phyloP scores from a whole-genome alignment of 1,140 invertebrate genomes.

The Halictus rubicundus region DNA sequence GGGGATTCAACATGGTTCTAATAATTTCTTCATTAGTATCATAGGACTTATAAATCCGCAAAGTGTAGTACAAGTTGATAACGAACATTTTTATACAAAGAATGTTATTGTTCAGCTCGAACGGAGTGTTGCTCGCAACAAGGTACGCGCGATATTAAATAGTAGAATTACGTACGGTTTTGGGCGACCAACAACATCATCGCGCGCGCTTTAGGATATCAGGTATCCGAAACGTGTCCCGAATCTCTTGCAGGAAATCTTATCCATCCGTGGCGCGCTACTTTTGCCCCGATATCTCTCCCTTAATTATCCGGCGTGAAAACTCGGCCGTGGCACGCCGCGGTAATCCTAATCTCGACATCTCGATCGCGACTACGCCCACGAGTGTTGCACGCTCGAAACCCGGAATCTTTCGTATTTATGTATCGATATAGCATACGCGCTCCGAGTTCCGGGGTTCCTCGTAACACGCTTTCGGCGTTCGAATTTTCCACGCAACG shows the following conservation, averaged over 20 bases:
- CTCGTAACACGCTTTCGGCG: neutral
- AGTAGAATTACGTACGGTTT: constrained; percentile 1
- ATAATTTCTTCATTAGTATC: too few relatives aligned
- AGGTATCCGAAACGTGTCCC: neutral
- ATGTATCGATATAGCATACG: constrained; percentile 9
- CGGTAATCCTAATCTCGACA: constrained; percentile 28
- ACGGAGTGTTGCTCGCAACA: too few relatives aligned
- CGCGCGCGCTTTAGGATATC: neutral
- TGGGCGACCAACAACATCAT: neutral
- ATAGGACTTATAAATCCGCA: too few relatives aligned
- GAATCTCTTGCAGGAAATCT: constrained; percentile 13
- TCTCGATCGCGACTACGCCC: constrained; percentile 28
- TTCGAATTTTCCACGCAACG: neutral
- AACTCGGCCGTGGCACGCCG: constrained; percentile 28
- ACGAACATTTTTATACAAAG: too few relatives aligned
- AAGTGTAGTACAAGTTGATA: too few relatives aligned
- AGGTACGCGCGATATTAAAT: neutral
- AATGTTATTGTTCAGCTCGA: neutral
- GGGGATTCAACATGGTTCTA: too few relatives aligned
- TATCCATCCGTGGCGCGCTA: constrained; percentile 29
- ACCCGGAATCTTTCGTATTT: constrained; percentile 25
- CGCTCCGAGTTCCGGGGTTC: neutral
- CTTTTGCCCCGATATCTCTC: constrained; percentile 20
- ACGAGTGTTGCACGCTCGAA: constrained; percentile 3
- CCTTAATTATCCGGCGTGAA: constrained; percentile 37